phyloP scores from a whole-genome alignment of 2,888 invertebrate genomes.

The Pseudanteris insignis region DNA sequence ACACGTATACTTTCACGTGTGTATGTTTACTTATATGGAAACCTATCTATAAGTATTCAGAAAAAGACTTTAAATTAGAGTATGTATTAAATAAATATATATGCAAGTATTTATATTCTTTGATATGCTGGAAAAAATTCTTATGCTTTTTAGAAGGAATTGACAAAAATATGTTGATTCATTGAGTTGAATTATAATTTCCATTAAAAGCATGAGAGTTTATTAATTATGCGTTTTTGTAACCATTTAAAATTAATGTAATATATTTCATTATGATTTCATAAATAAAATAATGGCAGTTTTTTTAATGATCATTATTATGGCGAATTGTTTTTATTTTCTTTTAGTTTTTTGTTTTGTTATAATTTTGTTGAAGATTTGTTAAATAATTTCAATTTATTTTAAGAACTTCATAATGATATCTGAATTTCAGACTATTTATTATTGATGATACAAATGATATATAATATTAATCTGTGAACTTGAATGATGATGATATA shows the following conservation, averaged over 20 bases:
- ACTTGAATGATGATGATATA: conserved; percentile 44
- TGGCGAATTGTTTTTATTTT: no score
- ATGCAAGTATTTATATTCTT: conserved; percentile 16
- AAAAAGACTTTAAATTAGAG: no score
- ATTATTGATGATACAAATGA: conserved; percentile 22
- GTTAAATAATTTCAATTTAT: no score
- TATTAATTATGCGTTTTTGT: conserved; percentile 5
- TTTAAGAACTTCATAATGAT: no score
- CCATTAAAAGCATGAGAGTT: conserved; percentile 10
- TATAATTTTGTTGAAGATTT: no score
- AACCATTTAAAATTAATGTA: neutral
- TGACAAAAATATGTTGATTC: conserved; percentile 6
- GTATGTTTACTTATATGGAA: no score
- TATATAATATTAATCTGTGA: conserved; percentile 24
- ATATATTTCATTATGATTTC: conserved; percentile 9
- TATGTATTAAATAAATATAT: conserved; percentile 15
- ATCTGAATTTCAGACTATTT: conserved; percentile 17
- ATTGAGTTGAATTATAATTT: neutral
- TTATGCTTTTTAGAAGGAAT: conserved; percentile 17
- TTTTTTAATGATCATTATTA: no score
- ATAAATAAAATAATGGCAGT: conserved; percentile 23
- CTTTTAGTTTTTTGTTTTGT: no score
- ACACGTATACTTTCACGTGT: no score
- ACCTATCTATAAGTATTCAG: no score
- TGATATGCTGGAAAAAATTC: neutral